Conservation (phyloP, 2,113 vertebrate genomes). For the Pseudorasbora parva region DNA sequence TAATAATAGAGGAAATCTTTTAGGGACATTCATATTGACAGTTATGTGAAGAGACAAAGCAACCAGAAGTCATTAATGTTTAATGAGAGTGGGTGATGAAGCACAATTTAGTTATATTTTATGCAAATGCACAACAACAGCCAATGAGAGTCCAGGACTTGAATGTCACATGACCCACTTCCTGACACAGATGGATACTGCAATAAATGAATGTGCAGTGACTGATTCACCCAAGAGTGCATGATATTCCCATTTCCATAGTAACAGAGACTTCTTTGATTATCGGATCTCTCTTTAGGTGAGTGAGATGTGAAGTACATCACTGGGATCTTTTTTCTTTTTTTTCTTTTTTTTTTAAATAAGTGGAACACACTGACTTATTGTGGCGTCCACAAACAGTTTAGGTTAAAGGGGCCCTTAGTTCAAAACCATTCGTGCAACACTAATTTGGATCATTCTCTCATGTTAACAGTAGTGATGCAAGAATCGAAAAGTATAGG, state of each 20-base stretch:
- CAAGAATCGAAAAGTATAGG: no score
- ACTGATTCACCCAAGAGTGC: background rate
- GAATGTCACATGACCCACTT: background rate
- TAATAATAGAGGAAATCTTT: background rate
- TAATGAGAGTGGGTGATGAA: background rate
- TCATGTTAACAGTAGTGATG: background rate
- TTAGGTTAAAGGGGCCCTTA: no score
- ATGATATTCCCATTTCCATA: background rate
- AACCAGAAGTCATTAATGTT: background rate
- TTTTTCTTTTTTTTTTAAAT: no score
- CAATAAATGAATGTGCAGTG: background rate
- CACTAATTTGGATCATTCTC: background rate
- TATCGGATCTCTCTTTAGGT: background rate
- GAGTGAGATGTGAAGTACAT: background rate
- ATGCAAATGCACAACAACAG: background rate
- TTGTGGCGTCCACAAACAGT: no score
- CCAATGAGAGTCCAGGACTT: background rate
- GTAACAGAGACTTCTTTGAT: background rate
- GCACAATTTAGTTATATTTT: background rate
- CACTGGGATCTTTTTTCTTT: no score
- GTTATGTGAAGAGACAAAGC: background rate
- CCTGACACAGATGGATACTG: background rate
- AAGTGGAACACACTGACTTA: no score
- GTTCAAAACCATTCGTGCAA: background rate
- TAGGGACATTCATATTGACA: background rate